Conservation (phyloP, 2,888 invertebrate genomes). For the Rotaria macrura region DNA sequence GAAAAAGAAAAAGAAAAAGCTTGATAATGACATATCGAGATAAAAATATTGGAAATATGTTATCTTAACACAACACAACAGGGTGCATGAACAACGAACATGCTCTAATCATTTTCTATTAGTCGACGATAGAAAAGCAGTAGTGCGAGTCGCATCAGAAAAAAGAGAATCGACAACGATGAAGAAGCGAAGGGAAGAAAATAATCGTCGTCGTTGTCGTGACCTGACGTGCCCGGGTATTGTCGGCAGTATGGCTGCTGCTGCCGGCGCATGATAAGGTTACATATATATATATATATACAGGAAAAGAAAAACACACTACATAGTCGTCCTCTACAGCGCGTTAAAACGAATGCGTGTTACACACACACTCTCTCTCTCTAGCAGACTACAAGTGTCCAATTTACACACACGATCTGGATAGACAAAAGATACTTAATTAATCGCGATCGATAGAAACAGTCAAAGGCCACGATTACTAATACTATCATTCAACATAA, state of each 20-base stretch:
- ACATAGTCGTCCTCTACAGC: background rate
- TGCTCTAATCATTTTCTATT: background rate
- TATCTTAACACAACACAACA: background rate
- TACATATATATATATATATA: background rate
- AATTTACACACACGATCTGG: background rate
- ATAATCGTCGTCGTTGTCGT: conserved; percentile 1
- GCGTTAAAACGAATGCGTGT: background rate
- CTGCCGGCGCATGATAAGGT: background rate
- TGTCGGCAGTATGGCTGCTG: background rate
- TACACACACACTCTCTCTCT: background rate
- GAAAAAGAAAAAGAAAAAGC: no score
- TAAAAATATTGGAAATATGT: background rate
- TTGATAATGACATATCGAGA: background rate
- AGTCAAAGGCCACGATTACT: background rate
- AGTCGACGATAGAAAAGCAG: background rate
- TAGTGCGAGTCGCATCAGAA: background rate
- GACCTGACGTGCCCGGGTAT: background rate
- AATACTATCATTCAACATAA: background rate
- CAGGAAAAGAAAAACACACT: background rate
- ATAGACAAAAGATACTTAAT: conserved; percentile 8
- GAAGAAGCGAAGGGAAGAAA: background rate
- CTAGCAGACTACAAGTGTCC: background rate
- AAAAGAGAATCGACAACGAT: background rate
- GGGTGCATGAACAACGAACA: conserved; percentile 1
- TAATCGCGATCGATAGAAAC: background rate